phyloP scores from a whole-genome alignment of 1,140 invertebrate species.

The Matsumurasca onukii region DNA sequence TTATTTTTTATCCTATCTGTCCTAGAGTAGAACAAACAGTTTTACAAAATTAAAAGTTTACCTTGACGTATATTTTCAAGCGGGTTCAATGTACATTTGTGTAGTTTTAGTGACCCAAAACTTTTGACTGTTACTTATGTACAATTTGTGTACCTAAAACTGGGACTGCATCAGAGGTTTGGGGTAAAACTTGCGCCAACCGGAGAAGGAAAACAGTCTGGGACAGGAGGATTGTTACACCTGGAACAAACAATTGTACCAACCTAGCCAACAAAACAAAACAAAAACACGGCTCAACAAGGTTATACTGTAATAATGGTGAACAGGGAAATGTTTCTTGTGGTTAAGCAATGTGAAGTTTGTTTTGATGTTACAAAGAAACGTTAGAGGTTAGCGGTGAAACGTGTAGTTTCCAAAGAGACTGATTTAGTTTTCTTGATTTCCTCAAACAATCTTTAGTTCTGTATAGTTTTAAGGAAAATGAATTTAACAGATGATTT shows the following conservation, averaged over 20 bases:
- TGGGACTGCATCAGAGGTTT: constrained; percentile 96
- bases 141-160: constrained; percentile 82
- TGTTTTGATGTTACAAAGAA: not conserved
- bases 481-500: too few relatives aligned
- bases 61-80: too few relatives aligned
- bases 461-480: too few relatives aligned
- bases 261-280: constrained; percentile 10
- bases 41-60: too few relatives aligned
- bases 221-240: constrained; percentile 98
- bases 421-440: too few relatives aligned
- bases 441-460: too few relatives aligned
- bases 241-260: constrained; percentile 67
- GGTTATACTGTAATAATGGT: not conserved
- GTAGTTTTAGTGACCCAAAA: constrained; percentile 36
- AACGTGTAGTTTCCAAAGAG: too few relatives aligned
- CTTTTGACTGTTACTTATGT: constrained; percentile 29
- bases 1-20: too few relatives aligned
- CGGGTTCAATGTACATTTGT: too few relatives aligned
- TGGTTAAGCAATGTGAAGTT: not conserved
- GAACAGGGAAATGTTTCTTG: not conserved
- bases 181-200: constrained; percentile 94
- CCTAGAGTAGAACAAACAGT: too few relatives aligned
- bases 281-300: too few relatives aligned
- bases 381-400: too few relatives aligned
- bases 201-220: constrained; percentile 99